phyloP scores from a whole-genome alignment of 2,888 invertebrate species.

The Chromoteleia sp. region DNA sequence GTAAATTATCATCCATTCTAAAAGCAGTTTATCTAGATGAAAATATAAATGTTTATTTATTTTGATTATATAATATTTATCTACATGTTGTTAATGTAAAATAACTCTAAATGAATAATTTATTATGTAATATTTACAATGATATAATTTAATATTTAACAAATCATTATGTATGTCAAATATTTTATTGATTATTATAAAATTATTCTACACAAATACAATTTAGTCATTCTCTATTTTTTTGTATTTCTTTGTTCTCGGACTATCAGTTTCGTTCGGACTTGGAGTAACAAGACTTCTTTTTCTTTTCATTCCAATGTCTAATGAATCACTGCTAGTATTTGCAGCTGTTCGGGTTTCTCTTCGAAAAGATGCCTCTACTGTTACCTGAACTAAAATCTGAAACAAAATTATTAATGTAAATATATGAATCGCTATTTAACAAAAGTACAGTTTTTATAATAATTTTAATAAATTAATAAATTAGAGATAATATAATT shows the following conservation, averaged over 20 bases:
- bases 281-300: constrained; percentile 81
- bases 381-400: constrained; percentile 82
- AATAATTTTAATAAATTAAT: too few species aligned
- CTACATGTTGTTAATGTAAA: too few species aligned
- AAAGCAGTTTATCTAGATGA: too few species aligned
- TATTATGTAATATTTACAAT: too few species aligned
- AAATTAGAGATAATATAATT: constrained; percentile 1
- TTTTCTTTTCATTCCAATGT: constrained; percentile 80
- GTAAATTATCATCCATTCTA: too few species aligned
- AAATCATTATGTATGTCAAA: too few species aligned
- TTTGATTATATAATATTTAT: too few species aligned
- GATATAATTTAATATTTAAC: too few species aligned
- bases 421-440: too few species aligned
- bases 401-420: constrained; percentile 57
- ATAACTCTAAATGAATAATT: too few species aligned
- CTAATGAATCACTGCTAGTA: constrained; percentile 79
- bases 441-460: too few species aligned
- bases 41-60: too few species aligned
- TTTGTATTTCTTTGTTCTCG: constrained; percentile 81
- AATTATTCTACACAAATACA: not conserved
- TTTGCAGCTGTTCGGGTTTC: constrained; percentile 83
- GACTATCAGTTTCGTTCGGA: constrained; percentile 81
- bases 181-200: not conserved
- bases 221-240: constrained; percentile 82
- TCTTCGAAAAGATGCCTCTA: constrained; percentile 80